Evolutionary conservation across 2,797 vertebrate genomes (phyloP), one percentile per base, ranked within the genome.

Genomic region (Halcyon leucocephala): DNA sequence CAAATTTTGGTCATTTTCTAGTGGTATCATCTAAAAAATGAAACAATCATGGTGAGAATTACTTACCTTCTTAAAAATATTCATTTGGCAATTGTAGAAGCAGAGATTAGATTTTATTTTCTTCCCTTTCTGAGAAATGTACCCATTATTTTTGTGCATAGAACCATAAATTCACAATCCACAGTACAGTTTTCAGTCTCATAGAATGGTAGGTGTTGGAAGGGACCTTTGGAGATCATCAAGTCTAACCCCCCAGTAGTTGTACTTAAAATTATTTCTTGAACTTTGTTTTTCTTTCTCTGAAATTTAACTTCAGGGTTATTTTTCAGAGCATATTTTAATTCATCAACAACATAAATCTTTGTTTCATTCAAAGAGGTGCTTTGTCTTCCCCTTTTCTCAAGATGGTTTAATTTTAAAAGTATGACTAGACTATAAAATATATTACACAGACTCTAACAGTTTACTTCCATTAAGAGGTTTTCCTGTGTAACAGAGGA

Each of bases 1-100:
- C 81, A 9, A 79, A 96, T 93, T 96, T 64, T 44, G 64, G 66
- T 73, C 1, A 51, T 89, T 90, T 96, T 85, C 58, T 71, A 31
- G 31, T 83, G 14, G 25, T 60, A 76, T 28, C 73, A 67, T 42
- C 60, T 91, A 93, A 95, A 85, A 78, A 93, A 85, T 89, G 73
- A 86, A 96, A 79, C 24, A 13, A 48, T 82, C 58, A 29, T 1
- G 1, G 8, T 57, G 19, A 83, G 20, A 93, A 82, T 93, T 70
- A 13, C 33, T 78, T 89, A 19, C 42, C 3, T 66, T 89, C 48
- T 86, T 84, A 69, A 28, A 86, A 62, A 67, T 71, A 12, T 58
- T 82, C 46, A 73, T 73, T 72, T 69, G 70, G 69, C 52, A 60
- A 72, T 90, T 93, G 65, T 90, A 80, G 65, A 82, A 91, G 31